Conservation (phyloP, 2,797 vertebrate genomes). For the Microtus obscurus region DNA sequence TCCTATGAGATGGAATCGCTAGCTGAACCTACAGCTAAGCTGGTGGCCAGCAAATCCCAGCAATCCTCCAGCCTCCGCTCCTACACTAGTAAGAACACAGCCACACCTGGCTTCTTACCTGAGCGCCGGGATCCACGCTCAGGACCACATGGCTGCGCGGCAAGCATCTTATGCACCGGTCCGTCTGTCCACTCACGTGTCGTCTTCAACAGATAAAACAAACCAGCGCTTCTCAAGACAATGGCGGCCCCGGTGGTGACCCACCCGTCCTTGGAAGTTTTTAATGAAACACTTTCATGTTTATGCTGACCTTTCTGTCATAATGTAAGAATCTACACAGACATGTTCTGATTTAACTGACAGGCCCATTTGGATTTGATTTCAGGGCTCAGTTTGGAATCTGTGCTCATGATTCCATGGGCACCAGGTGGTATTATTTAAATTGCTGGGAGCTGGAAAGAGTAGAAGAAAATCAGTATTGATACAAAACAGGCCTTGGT, state of each 20-base stretch:
- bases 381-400: not conserved
- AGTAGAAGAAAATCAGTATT: not conserved
- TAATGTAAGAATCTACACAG: not conserved
- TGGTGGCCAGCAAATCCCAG: not conserved
- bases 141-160: not conserved
- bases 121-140: not conserved
- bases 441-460: not conserved
- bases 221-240: not conserved
- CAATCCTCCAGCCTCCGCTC: not conserved
- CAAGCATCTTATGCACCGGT: rapidly evolving
- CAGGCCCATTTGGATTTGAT: conserved; percentile 22
- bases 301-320: not conserved
- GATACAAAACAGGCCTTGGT: not conserved
- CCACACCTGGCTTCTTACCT: not conserved
- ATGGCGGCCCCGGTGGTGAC: not conserved
- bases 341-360: not conserved
- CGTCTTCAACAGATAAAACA: not conserved
- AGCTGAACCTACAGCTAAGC: not conserved
- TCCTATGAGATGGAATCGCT: not conserved
- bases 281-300: not conserved
- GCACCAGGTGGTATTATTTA: not conserved
- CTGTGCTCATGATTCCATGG: not conserved
- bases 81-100: not conserved
- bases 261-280: not conserved
- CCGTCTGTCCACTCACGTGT: not conserved